These are phyloP conservation scores for Etia nguti DNA, from an alignment of 2,113 vertebrate species.

Conservation along the genomic window DNA sequence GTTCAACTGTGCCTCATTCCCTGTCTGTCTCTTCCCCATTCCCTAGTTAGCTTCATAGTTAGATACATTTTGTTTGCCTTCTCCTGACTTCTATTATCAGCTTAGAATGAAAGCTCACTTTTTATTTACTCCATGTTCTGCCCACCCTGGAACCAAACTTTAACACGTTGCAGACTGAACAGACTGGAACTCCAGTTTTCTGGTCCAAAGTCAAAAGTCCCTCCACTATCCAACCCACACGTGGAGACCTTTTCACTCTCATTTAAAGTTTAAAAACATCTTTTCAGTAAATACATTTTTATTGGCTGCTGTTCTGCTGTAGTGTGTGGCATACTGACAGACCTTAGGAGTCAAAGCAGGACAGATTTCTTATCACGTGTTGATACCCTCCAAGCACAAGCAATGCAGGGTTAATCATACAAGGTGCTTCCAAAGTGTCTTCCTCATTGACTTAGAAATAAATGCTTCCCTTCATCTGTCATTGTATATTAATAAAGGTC, in stretches of 20 bases:
- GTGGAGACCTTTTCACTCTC: not conserved
- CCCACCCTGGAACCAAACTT: not conserved
- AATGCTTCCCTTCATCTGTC: slow-evolving; percentile 8
- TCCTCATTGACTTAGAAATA: slow-evolving; percentile 24
- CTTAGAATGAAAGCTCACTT: not conserved
- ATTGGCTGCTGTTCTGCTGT: not conserved
- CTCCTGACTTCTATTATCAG: not conserved
- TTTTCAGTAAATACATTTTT: not conserved
- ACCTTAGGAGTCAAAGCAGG: not conserved
- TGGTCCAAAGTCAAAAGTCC: not conserved
- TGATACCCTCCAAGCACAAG: not conserved
- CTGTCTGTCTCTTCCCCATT: not conserved
- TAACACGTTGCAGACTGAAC: not conserved
- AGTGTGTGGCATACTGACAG: not conserved
- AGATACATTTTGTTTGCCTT: not conserved
- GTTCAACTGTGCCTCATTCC: not conserved
- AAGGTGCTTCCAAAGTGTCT: slow-evolving; percentile 16
- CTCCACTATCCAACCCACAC: not conserved
- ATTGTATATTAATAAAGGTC: slow-evolving; percentile 46
- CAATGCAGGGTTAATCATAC: slow-evolving; percentile 2
- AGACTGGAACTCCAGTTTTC: not conserved
- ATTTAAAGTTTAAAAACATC: not conserved
- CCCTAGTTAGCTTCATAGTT: not conserved
- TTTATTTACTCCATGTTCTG: not conserved
- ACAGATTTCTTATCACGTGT: not conserved